phyloP scores from a whole-genome alignment of 2,797 vertebrate genomes.

The Enteromius mattozi region DNA sequence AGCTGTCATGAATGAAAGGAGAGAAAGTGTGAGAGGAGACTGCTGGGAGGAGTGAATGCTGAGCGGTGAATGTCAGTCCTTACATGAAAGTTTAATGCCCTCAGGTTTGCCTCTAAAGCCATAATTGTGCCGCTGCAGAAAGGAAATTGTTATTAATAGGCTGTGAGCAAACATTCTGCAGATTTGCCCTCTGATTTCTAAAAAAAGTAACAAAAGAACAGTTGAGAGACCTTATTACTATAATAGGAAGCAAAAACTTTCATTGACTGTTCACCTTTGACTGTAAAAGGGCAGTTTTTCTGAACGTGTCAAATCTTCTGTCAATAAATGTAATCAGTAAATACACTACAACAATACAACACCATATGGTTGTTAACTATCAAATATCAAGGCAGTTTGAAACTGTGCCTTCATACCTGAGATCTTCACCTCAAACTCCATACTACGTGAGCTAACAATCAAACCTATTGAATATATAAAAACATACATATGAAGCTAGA shows the following conservation, averaged over 20 bases:
- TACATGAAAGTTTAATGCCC: slow-evolving; percentile 62
- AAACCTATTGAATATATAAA: background rate
- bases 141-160: slow-evolving; percentile 57
- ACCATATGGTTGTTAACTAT: background rate
- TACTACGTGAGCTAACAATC: too few species aligned
- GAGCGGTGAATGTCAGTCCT: slow-evolving; percentile 60
- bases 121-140: slow-evolving; percentile 51
- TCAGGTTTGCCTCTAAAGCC: slow-evolving; percentile 59
- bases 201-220: slow-evolving; percentile 53
- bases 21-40: slow-evolving; percentile 33
- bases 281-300: background rate
- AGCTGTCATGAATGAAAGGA: slow-evolving; percentile 51
- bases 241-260: background rate
- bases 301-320: background rate
- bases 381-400: too few species aligned
- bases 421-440: too few species aligned
- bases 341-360: background rate
- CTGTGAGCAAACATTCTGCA: slow-evolving; percentile 49
- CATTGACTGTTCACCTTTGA: background rate
- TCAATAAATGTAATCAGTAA: background rate
- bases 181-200: slow-evolving; percentile 35
- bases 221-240: background rate
- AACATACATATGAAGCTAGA: too few species aligned
- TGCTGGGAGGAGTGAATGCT: slow-evolving; percentile 12
- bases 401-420: too few species aligned